Base-by-base conservation (phyloP, 2,113 vertebrate species). In the Petrocephalus zakoni region DNA sequence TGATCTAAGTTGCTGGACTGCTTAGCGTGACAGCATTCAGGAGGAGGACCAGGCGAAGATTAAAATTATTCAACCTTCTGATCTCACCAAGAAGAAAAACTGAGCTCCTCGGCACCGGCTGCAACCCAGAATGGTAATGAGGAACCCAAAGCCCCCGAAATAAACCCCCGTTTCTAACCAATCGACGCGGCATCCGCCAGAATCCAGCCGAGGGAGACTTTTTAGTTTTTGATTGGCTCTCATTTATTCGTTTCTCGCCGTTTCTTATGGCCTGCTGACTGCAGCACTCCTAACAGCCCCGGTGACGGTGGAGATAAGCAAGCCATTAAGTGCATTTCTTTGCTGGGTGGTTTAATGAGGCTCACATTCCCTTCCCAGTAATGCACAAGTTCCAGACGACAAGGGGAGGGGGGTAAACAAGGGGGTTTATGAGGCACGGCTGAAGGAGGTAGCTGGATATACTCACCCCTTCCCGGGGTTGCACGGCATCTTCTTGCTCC, bases 401-500 rank as follows among this genome's bases (percentile, higher is more conserved):
- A 21, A 46, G 81, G 25, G 42, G 37, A 21, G 81, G 81, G 25
- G 42, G 37, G 10, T 58, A 11, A 85, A 52, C n/a, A 17, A 29
- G n/a, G 51, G 11, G 83, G 25, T 49, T 25, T 55, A 11, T 10
- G 61, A 68, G n/a, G 25, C n/a, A 25, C 61, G 9, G 51, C 1
- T 6, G n/a, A 2, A 10, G 86, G 29, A 5, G 5, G 22, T 51
- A 25, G 21, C 34, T 22, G 29, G 5, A 5, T 0, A 90, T 94
- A 95, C 96, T 88, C 93, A 99, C 98, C 96, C 95, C 93, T 93
- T 99, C 97, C 91, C 96, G 94, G 17, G 97, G 96, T 87, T 97
- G 95, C 92, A 98, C 97, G 53, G 96, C 53, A 5, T 99, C 98
- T 91, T 99, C 98, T 90, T 98, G 97, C 92, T 99, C 98, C 91